Conservation (phyloP, 1,140 invertebrate genomes). For the Telenomus remus region DNA sequence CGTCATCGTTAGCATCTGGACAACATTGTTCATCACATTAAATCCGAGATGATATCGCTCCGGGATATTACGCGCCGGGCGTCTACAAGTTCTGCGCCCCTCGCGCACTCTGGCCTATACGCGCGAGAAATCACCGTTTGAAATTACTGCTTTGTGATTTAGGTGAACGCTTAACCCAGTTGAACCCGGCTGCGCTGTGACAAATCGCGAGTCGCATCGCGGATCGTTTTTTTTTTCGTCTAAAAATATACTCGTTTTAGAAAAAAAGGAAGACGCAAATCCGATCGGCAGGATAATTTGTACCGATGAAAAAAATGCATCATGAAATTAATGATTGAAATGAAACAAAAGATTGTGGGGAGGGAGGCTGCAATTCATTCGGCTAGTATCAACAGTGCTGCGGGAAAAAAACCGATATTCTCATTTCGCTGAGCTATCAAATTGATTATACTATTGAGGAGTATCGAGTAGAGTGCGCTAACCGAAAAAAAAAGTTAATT, state of each 20-base stretch:
- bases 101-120: conserved; percentile 32
- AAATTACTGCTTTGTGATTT: conserved; percentile 62
- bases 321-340: no score
- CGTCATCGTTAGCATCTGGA: conserved; percentile 50
- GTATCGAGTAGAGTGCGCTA: no score
- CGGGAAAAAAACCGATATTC: conserved; percentile 7
- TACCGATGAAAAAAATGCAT: not conserved
- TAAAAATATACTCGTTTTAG: conserved; percentile 26
- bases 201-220: conserved; percentile 34
- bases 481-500: conserved; percentile 12
- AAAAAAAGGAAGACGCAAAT: conserved; percentile 10
- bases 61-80: conserved; percentile 32
- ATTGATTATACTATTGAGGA: conserved; percentile 14
- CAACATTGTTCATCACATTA: conserved; percentile 55
- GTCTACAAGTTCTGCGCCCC: conserved; percentile 40
- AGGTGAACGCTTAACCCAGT: conserved; percentile 57
- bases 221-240: conserved; percentile 24
- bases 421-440: conserved; percentile 3
- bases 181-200: conserved; percentile 37
- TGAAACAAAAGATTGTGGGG: no score
- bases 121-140: conserved; percentile 58
- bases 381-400: no score
- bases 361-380: no score
- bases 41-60: conserved; percentile 43
- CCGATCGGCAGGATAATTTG: not conserved